Conservation (phyloP, 2,888 invertebrate species). For the Caenorhabditis sp. region DNA sequence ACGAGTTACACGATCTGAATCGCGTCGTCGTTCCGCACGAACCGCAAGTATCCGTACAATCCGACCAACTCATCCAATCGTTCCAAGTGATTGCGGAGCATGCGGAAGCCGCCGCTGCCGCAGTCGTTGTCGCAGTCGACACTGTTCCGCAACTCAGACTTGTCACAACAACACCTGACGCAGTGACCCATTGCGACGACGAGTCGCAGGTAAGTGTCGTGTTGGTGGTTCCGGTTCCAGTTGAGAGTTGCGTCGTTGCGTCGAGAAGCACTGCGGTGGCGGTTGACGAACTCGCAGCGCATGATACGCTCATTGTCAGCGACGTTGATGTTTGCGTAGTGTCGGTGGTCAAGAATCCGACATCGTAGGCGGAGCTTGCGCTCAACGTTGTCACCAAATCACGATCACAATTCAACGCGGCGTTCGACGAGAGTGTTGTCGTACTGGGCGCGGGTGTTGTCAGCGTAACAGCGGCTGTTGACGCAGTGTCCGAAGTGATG, state of each 20-base stretch:
- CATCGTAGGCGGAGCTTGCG: slow-evolving; percentile 17
- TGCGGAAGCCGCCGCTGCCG: slow-evolving; percentile 1
- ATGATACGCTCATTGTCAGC: slow-evolving; percentile 22
- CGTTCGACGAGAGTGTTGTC: slow-evolving; percentile 10
- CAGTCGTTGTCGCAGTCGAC: slow-evolving; percentile 15
- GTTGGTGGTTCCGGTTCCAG: slow-evolving; percentile 30
- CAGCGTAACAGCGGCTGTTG: slow-evolving; percentile 29
- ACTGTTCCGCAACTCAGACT: slow-evolving; percentile 32
- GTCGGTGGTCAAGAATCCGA: slow-evolving; percentile 44
- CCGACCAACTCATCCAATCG: slow-evolving; percentile 54
- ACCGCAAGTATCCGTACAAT: slow-evolving; percentile 59
- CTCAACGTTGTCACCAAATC: slow-evolving; percentile 16
- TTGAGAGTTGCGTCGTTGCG: slow-evolving; percentile 23
- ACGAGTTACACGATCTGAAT: slow-evolving; percentile 50
- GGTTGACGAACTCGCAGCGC: slow-evolving; percentile 21
- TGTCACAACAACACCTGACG: slow-evolving; percentile 21
- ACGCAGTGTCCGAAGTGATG: slow-evolving; percentile 29
- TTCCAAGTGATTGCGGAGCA: slow-evolving; percentile 51
- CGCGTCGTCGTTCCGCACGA: slow-evolving; percentile 53
- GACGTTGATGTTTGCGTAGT: slow-evolving; percentile 12
- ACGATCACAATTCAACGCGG: slow-evolving; percentile 24
- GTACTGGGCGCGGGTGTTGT: slow-evolving; percentile 12
- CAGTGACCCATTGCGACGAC: slow-evolving; percentile 42
- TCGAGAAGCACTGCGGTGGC: slow-evolving; percentile 27
- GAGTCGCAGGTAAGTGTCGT: slow-evolving; percentile 45